These are phyloP conservation scores for Chondrosia reniformis DNA, from an alignment of 37 sponge, comb jelly and placozoan species.

Conservation along the genomic window DNA sequence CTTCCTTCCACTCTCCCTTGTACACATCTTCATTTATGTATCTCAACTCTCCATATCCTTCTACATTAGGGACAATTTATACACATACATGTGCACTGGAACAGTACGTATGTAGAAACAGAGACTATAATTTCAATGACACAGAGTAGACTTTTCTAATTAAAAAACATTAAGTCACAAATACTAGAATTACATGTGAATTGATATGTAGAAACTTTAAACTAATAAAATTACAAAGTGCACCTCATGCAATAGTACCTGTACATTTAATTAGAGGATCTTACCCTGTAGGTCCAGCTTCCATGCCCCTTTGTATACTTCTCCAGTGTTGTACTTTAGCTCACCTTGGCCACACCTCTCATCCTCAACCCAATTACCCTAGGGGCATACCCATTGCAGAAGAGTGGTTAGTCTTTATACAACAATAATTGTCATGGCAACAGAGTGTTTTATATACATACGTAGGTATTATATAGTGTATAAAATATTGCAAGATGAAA, in stretches of 20 bases:
- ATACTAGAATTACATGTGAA: no score
- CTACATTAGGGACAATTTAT: no score
- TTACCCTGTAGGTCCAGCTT: constrained; percentile 70
- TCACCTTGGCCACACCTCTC: constrained; percentile 86
- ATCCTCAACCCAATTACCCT: constrained; percentile 96
- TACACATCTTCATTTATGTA: constrained; percentile 72
- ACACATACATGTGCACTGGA: not conserved
- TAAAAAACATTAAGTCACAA: no score
- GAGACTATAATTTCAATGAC: no score
- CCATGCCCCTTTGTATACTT: constrained; percentile 80
- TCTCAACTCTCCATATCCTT: constrained; percentile 70
- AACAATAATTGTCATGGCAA: not conserved
- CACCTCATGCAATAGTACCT: no score
- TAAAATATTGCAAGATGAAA: not conserved
- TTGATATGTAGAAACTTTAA: no score
- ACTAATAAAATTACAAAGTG: no score
- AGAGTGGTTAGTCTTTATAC: not conserved
- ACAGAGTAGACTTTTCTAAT: no score
- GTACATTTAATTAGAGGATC: no score
- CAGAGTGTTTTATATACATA: no score
- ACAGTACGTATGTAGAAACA: not conserved
- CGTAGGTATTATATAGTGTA: not conserved
- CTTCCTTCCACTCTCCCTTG: constrained; percentile 74
- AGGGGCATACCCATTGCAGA: not conserved
- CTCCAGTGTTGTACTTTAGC: constrained; percentile 87